phyloP scores from a whole-genome alignment of 2,113 vertebrate species.

The Rissa tridactyla region DNA sequence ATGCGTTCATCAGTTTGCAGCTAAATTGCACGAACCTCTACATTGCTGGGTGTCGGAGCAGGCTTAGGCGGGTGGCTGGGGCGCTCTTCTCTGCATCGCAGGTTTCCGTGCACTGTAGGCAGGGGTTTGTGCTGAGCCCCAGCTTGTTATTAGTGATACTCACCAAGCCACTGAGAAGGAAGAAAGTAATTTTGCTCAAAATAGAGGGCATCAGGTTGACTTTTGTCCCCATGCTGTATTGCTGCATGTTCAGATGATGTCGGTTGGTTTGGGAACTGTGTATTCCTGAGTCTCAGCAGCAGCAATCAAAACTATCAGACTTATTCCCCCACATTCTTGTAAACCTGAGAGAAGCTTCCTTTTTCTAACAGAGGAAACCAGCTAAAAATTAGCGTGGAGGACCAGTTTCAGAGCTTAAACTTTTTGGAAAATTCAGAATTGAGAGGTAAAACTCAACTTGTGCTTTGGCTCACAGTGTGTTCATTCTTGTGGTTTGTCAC shows the following conservation, averaged over 20 bases:
- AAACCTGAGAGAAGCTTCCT: not conserved
- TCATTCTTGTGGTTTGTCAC: not conserved
- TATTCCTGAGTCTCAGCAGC: not conserved
- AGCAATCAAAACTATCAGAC: not conserved
- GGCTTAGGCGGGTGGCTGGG: not conserved
- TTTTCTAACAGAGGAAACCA: not conserved
- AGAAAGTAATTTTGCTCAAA: not conserved
- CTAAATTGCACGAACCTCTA: not conserved
- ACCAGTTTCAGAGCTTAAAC: not conserved
- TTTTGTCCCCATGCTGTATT: rapidly evolving
- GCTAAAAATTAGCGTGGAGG: not conserved
- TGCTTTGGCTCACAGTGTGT: not conserved
- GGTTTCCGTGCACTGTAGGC: rapidly evolving
- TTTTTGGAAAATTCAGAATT: not conserved
- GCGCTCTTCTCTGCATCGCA: not conserved
- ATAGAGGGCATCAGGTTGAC: not conserved
- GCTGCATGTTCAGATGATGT: not conserved
- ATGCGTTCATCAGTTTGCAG: not conserved
- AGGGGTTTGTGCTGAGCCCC: not conserved
- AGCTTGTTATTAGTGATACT: not conserved
- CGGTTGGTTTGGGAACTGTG: not conserved
- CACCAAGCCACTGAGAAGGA: not conserved
- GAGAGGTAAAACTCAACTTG: not conserved
- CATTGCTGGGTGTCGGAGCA: not conserved
- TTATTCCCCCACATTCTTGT: not conserved